phyloP scores from a whole-genome alignment of 2,113 vertebrate species.

The Dicerorhinus sumatrensis region DNA sequence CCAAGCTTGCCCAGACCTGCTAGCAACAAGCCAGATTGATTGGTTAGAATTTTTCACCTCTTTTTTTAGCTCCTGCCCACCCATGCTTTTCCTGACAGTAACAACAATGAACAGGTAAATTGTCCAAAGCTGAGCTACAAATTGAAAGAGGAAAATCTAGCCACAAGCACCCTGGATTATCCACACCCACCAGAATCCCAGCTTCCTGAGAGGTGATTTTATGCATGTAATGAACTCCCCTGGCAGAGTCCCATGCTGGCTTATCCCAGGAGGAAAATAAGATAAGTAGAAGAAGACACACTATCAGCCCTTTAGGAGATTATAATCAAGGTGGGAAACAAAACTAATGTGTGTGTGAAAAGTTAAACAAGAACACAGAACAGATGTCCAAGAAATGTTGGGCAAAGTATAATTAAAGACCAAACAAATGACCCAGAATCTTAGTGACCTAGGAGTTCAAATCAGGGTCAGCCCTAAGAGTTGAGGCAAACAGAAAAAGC shows the following conservation, averaged over 20 bases:
- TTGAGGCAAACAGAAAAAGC: neutral
- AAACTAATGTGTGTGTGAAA: neutral
- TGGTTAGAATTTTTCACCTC: neutral
- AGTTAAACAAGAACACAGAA: slow-evolving; percentile 10
- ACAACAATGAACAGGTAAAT: neutral
- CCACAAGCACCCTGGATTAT: neutral
- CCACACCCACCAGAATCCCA: neutral
- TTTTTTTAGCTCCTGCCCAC: neutral
- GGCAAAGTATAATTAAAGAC: neutral
- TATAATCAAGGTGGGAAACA: slow-evolving; percentile 26
- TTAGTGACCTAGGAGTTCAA: neutral
- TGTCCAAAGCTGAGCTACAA: neutral
- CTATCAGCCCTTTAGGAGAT: neutral
- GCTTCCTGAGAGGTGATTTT: neutral
- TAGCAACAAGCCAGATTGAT: neutral
- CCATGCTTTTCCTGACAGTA: neutral
- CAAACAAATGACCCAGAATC: neutral
- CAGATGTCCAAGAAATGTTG: neutral
- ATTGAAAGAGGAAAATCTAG: neutral
- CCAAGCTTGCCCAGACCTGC: neutral
- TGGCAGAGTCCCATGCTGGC: neutral
- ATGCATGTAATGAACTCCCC: neutral
- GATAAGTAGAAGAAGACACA: slow-evolving; percentile 21
- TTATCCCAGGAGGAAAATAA: neutral
- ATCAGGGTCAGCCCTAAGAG: neutral